Conservation (phyloP, 2,113 vertebrate genomes). For the Cottus gobio region DNA sequence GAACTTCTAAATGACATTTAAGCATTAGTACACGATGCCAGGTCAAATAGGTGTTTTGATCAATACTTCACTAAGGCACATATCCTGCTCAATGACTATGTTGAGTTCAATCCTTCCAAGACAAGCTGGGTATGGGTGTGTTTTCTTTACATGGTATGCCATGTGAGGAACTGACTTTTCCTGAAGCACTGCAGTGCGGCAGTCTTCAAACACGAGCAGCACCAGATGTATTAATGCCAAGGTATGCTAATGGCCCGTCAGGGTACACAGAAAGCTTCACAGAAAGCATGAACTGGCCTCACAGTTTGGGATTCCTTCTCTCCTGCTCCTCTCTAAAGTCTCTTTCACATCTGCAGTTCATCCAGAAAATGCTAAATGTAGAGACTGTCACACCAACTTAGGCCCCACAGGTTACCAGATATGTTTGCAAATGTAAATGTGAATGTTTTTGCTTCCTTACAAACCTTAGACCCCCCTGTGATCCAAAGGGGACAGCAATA, state of each 20-base stretch:
- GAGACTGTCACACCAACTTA: background rate
- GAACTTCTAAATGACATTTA: background rate
- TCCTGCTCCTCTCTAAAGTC: conserved; percentile 4
- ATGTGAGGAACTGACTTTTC: conserved; percentile 13
- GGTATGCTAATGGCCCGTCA: conserved; percentile 58
- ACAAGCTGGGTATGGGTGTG: background rate
- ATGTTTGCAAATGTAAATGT: background rate
- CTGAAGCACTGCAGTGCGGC: conserved; percentile 22
- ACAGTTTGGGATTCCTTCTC: conserved; percentile 22
- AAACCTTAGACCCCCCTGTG: background rate
- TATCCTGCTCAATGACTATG: background rate
- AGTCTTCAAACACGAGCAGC: conserved; percentile 29
- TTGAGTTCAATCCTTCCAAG: conserved; percentile 11
- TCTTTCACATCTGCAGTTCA: conserved; percentile 40
- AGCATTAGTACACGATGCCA: background rate
- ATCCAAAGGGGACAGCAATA: background rate
- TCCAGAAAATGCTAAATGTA: conserved; percentile 22
- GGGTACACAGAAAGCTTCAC: conserved; percentile 48
- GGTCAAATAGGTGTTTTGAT: background rate
- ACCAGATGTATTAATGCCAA: conserved; percentile 50
- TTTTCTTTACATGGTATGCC: background rate
- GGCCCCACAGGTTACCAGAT: background rate
- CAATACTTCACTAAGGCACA: too few species aligned
- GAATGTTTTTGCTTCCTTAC: background rate
- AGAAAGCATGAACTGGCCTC: conserved; percentile 27